A percentile compares a stretch with the other conserved stretches of the same genome.
phyloP scores from a whole-genome alignment of 2,888 invertebrate species.

The Ochropacha duplaris region DNA sequence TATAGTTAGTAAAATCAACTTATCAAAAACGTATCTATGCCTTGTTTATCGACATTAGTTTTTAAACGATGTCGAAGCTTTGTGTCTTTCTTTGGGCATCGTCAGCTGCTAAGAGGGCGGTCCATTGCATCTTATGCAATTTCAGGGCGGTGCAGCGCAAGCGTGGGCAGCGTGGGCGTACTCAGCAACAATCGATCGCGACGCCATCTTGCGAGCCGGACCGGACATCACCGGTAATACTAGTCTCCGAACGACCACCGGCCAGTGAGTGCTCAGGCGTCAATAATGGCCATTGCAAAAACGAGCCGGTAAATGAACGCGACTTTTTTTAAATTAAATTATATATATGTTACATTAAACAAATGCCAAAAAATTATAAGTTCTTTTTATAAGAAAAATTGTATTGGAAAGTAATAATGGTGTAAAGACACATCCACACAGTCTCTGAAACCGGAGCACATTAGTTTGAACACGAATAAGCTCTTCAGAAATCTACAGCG shows the following conservation, averaged over 20 bases:
- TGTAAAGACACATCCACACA: slow-evolving; percentile 52
- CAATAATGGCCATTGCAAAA: background rate
- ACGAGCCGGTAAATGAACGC: background rate
- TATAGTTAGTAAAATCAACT: background rate
- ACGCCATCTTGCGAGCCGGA: slow-evolving; percentile 74
- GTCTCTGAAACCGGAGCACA: slow-evolving; percentile 63
- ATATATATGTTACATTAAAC: background rate
- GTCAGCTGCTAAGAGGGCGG: slow-evolving; percentile 44
- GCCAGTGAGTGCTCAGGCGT: slow-evolving; percentile 17
- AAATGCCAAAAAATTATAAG: background rate
- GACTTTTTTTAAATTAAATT: background rate
- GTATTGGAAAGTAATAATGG: slow-evolving; percentile 30
- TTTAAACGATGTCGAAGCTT: background rate
- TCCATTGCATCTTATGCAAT: slow-evolving; percentile 58
- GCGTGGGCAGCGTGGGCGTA: slow-evolving; percentile 76
- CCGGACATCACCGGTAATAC: slow-evolving; percentile 57
- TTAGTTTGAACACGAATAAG: slow-evolving; percentile 77
- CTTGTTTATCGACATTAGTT: background rate
- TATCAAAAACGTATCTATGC: background rate
- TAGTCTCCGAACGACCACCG: slow-evolving; percentile 42
- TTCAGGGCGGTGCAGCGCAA: slow-evolving; percentile 76
- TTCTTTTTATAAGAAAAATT: slow-evolving; percentile 9
- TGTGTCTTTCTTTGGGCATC: slow-evolving; percentile 12
- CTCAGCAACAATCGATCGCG: slow-evolving; percentile 70
- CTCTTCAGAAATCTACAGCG: slow-evolving; percentile 68